Evolutionary conservation across 2,113 vertebrate species (phyloP).

Genomic region (Suricata suricatta): DNA sequence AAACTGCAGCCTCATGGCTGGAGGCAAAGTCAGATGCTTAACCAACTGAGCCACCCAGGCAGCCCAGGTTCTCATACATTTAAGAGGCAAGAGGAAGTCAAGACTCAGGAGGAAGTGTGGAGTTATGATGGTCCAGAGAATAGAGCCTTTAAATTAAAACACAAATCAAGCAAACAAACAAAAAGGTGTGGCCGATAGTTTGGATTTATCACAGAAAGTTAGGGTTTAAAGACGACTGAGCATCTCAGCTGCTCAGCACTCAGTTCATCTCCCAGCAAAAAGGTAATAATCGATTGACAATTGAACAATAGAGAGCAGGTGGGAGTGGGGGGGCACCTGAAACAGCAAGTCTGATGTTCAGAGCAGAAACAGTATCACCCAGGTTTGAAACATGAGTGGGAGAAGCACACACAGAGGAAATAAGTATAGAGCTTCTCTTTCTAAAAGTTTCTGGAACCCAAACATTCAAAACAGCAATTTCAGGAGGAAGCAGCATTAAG

Average conservation of each 20-base stretch:
- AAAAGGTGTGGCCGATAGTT: not conserved
- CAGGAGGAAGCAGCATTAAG: not conserved
- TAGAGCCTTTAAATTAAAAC: not conserved
- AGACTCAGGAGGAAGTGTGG: not conserved
- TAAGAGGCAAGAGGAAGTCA: not conserved
- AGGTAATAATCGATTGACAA: not conserved
- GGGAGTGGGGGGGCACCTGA: not conserved
- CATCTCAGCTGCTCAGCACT: not conserved
- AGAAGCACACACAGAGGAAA: not conserved
- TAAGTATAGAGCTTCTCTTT: not conserved
- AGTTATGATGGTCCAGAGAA: not conserved
- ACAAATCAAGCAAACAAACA: constrained; percentile 7
- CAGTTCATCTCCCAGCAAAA: not conserved
- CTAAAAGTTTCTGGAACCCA: not conserved
- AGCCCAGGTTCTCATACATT: not conserved
- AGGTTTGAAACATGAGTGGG: not conserved
- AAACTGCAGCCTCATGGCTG: too few species aligned
- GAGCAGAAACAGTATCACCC: not conserved
- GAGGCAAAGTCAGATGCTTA: too few species aligned
- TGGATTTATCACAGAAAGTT: not conserved
- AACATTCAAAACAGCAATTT: not conserved
- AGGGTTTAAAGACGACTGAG: not conserved
- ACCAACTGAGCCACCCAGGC: too few species aligned
- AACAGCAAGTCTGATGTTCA: not conserved
- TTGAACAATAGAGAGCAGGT: not conserved